phyloP scores from a whole-genome alignment of 2,888 invertebrate species.

The Polymixis flavicincta region DNA sequence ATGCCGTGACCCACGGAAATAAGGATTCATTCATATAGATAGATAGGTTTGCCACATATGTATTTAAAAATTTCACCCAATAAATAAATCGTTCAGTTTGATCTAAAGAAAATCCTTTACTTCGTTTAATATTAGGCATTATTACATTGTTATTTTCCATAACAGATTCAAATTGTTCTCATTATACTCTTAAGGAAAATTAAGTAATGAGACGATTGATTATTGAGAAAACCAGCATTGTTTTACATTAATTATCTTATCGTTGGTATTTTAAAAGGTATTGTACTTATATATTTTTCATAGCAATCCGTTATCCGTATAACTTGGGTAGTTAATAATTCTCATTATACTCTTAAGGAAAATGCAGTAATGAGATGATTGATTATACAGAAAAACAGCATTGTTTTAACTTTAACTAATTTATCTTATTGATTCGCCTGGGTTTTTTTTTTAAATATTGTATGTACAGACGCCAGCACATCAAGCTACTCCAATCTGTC shows the following conservation, averaged over 20 bases:
- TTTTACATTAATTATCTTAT: conserved; percentile 19
- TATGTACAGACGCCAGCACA: too few species aligned
- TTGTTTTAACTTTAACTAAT: conserved; percentile 2
- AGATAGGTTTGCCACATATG: background rate
- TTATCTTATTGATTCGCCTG: conserved; percentile 1
- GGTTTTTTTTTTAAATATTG: background rate
- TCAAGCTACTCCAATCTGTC: too few species aligned
- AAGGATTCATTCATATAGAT: too few species aligned
- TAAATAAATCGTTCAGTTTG: background rate
- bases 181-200: conserved; percentile 16
- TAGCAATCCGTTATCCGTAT: too few species aligned
- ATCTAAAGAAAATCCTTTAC: background rate
- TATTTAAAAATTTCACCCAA: conserved; percentile 4
- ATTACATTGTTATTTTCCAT: conserved; percentile 11
- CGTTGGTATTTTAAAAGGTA: background rate
- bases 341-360: conserved; percentile 9
- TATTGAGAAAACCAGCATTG: background rate
- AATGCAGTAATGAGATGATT: background rate
- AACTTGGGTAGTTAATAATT: background rate
- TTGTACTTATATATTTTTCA: too few species aligned
- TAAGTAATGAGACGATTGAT: background rate
- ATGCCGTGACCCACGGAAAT: too few species aligned
- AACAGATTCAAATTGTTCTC: background rate
- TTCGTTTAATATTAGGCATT: background rate
- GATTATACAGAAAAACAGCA: background rate